Conservation (phyloP, 1,140 invertebrate species). For the Cydia pomonella region DNA sequence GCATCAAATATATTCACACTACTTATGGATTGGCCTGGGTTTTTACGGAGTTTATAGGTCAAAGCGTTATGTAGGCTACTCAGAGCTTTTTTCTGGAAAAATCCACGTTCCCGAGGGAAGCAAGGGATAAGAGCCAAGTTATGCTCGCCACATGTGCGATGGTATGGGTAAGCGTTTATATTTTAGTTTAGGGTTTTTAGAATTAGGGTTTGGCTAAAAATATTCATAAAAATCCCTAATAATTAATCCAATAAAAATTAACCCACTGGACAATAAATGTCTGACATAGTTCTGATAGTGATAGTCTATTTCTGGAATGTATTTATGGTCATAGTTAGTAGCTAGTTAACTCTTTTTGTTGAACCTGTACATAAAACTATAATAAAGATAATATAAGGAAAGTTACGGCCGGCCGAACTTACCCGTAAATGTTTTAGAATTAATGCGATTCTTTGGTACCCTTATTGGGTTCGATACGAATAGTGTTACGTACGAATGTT, state of each 20-base stretch:
- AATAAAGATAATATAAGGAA: not conserved
- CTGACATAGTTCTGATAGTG: too few species aligned
- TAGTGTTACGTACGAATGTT: not conserved
- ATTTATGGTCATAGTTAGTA: too few species aligned
- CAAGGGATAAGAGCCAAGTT: not conserved
- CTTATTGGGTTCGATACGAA: conserved; percentile 1
- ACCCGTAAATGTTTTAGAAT: not conserved
- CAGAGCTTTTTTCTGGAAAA: not conserved
- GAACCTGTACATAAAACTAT: too few species aligned
- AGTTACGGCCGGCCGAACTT: not conserved
- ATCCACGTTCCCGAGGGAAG: conserved; percentile 2
- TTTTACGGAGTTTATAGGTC: conserved; percentile 11
- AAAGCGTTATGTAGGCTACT: not conserved
- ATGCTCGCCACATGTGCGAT: not conserved
- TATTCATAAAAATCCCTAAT: too few species aligned
- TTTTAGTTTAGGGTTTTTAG: not conserved
- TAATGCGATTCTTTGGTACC: conserved; percentile 1
- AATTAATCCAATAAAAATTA: too few species aligned
- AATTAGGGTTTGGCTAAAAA: not conserved
- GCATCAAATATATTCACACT: not conserved
- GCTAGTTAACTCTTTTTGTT: too few species aligned
- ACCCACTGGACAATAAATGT: too few species aligned
- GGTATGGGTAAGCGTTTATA: not conserved
- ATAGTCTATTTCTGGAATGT: too few species aligned
- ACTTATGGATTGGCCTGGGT: not conserved